Percentiles rank a stretch among this genome's conserved stretches.
phyloP scores from a whole-genome alignment of 2,888 invertebrate genomes.

The Plebejus melissa region DNA sequence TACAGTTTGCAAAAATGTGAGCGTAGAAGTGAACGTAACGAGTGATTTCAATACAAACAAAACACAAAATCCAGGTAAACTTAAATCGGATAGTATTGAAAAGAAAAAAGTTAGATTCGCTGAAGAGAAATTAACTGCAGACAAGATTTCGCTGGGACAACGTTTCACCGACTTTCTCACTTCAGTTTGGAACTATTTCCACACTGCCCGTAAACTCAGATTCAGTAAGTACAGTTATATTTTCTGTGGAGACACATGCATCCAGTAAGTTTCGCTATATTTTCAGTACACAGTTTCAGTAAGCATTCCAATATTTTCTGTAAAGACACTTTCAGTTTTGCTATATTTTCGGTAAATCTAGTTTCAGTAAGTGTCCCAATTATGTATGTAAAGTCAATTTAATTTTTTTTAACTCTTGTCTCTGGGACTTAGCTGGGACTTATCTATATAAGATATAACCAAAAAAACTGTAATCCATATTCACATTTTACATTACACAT shows the following conservation, averaged over 20 bases:
- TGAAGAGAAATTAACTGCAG: slow-evolving; percentile 48
- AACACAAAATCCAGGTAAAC: slow-evolving; percentile 56
- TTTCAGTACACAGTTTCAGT: neutral
- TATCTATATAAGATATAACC: no score
- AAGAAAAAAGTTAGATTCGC: slow-evolving; percentile 68
- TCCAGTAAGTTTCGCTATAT: slow-evolving; percentile 51
- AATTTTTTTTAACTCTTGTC: no score
- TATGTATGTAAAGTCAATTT: no score
- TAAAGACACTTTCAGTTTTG: slow-evolving; percentile 51
- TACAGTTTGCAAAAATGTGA: slow-evolving; percentile 9
- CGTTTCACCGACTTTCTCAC: slow-evolving; percentile 56
- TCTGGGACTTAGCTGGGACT: no score
- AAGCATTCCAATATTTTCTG: slow-evolving; percentile 49
- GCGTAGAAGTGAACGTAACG: neutral
- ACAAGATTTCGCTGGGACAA: slow-evolving; percentile 50
- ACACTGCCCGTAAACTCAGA: slow-evolving; percentile 51
- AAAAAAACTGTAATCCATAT: no score
- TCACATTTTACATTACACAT: no score
- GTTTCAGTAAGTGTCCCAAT: neutral
- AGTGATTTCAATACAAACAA: slow-evolving; percentile 49
- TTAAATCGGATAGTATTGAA: slow-evolving; percentile 43
- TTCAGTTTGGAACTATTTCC: slow-evolving; percentile 58
- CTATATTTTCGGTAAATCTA: neutral
- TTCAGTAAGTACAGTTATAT: slow-evolving; percentile 50
- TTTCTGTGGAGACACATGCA: slow-evolving; percentile 51